phyloP scores from a whole-genome alignment of 2,797 vertebrate genomes.

The Gallinago nigripennis region DNA sequence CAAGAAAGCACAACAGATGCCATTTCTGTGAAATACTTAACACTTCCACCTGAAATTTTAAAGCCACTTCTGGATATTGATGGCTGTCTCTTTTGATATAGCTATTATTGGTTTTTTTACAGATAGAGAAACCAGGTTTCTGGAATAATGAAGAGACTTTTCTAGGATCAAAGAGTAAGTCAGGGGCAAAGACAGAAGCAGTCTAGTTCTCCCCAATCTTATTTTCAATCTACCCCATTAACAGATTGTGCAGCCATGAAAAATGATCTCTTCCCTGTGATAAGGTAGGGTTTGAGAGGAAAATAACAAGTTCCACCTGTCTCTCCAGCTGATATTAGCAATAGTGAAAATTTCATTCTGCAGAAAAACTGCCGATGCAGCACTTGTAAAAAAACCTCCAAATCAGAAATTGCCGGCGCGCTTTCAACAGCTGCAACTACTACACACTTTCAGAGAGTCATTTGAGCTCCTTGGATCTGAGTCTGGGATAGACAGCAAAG shows the following conservation, averaged over 20 bases:
- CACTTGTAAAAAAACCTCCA: constrained; percentile 32
- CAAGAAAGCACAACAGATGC: not conserved
- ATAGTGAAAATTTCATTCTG: constrained; percentile 50
- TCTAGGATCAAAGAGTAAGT: not conserved
- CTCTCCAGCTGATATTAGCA: constrained; percentile 49
- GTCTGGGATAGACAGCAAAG: not conserved
- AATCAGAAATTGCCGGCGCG: not conserved
- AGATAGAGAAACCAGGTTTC: not conserved
- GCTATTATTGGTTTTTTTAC: not conserved
- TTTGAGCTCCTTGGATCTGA: constrained; percentile 4
- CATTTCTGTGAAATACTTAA: not conserved
- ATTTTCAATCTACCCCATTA: not conserved
- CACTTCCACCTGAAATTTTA: constrained; percentile 11
- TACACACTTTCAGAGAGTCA: not conserved
- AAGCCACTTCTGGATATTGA: not conserved
- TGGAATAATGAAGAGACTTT: not conserved
- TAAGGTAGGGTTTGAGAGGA: constrained; percentile 25
- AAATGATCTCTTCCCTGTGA: not conserved
- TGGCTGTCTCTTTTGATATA: not conserved
- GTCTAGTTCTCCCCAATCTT: not conserved
- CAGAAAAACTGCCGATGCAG: constrained; percentile 51
- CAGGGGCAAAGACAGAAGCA: not conserved
- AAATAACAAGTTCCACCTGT: constrained; percentile 47
- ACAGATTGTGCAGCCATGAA: constrained; percentile 1
- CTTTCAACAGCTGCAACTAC: constrained; percentile 55